Evolutionary conservation across 1,140 invertebrate genomes (phyloP).

Genomic region (Paracyclopina nana): DNA sequence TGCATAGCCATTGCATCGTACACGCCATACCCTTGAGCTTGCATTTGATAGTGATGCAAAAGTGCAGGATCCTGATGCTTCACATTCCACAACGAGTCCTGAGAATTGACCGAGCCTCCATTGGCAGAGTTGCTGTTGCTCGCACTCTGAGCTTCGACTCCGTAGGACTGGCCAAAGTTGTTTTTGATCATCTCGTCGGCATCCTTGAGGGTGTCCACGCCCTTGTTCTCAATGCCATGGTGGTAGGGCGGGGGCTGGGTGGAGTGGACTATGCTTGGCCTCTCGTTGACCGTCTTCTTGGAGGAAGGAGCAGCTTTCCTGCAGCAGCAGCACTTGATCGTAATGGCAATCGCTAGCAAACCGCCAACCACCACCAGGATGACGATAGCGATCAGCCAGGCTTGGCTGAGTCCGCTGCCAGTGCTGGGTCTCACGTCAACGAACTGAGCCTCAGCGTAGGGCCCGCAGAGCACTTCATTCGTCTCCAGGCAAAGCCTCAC

Average conservation of each 20-base stretch:
- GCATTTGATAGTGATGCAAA: constrained; percentile 14
- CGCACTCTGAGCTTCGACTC: constrained; percentile 64
- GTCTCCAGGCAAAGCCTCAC: constrained; percentile 53
- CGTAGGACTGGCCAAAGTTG: constrained; percentile 1
- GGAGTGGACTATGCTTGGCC: constrained; percentile 48
- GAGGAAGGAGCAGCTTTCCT: constrained; percentile 40
- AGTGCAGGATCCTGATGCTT: constrained; percentile 31
- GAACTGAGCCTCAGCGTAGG: constrained; percentile 45
- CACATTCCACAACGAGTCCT: constrained; percentile 84
- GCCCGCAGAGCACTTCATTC: constrained; percentile 55
- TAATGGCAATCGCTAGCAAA: constrained; percentile 50
- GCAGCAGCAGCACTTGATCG: constrained; percentile 66
- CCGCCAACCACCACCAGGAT: constrained; percentile 59
- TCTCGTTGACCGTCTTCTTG: constrained; percentile 48
- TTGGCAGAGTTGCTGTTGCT: constrained; percentile 60
- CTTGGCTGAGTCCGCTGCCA: constrained; percentile 52
- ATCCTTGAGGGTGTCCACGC: constrained; percentile 24
- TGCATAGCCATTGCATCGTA: constrained; percentile 3
- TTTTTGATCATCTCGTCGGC: constrained; percentile 4
- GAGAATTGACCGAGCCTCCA: constrained; percentile 74
- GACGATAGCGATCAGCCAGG: constrained; percentile 47
- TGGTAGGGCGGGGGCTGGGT: constrained; percentile 58
- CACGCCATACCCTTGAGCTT: background rate
- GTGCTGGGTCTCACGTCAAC: constrained; percentile 42
- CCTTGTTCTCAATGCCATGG: constrained; percentile 65